Evolutionary conservation across 2,888 invertebrate genomes (phyloP).

Genomic region (Sarcophaga variegata): DNA sequence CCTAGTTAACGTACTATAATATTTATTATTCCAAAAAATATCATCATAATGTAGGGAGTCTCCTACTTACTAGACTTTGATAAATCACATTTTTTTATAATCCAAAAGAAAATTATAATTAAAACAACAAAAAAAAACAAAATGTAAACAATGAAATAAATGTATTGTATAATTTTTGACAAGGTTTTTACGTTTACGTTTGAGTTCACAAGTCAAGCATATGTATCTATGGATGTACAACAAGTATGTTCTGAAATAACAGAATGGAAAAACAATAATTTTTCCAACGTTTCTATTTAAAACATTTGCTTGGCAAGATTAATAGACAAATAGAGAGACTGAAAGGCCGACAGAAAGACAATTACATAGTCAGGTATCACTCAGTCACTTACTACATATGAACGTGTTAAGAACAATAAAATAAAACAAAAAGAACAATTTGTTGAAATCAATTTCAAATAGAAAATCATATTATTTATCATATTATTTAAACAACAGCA

Average conservation of each 20-base stretch:
- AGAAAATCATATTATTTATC: conserved; percentile 32
- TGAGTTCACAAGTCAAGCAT: conserved; percentile 50
- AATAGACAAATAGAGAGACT: conserved; percentile 23
- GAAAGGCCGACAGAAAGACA: not conserved
- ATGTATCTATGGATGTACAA: conserved; percentile 14
- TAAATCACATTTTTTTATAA: too few species aligned
- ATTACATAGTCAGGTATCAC: not conserved
- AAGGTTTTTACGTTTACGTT: conserved; percentile 32
- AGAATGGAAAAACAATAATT: conserved; percentile 5
- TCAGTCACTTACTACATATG: not conserved
- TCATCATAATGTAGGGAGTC: too few species aligned
- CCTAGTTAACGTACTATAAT: too few species aligned
- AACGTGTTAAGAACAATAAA: not conserved
- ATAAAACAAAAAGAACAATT: not conserved
- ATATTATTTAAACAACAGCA: not conserved
- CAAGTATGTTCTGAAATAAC: not conserved
- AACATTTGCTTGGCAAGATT: conserved; percentile 1
- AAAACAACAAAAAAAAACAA: too few species aligned
- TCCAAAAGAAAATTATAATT: too few species aligned
- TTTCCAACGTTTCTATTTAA: conserved; percentile 8
- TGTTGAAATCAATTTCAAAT: conserved; percentile 45
- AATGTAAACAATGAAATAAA: not conserved
- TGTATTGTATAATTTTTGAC: conserved; percentile 44
- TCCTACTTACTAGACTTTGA: too few species aligned
- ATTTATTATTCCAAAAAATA: too few species aligned